These are phyloP conservation scores for Drosophila elegans DNA, from an alignment of 1,140 invertebrate species.

Conservation along the genomic window DNA sequence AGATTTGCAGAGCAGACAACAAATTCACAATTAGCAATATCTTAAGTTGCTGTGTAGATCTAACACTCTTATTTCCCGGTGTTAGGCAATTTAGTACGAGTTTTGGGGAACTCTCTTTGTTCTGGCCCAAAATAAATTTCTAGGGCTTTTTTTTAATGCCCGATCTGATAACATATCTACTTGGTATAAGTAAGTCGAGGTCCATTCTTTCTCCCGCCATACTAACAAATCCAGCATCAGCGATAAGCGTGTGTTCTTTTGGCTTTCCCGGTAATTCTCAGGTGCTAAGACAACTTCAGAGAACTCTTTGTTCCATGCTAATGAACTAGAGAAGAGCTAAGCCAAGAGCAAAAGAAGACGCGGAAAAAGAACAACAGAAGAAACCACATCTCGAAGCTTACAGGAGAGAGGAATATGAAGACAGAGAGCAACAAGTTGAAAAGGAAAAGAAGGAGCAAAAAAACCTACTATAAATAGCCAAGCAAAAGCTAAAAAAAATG, in stretches of 20 bases:
- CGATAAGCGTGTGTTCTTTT: slow-evolving; percentile 12
- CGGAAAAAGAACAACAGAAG: slow-evolving; percentile 1
- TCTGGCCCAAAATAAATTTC: slow-evolving; percentile 2
- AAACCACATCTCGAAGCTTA: slow-evolving; percentile 10
- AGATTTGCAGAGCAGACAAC: not conserved
- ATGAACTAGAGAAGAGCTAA: slow-evolving; percentile 25
- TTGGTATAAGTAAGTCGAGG: not conserved
- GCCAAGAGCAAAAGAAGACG: not conserved
- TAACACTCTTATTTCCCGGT: slow-evolving; percentile 10
- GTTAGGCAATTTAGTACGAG: not conserved
- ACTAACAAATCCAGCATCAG: slow-evolving; percentile 16
- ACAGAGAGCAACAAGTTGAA: slow-evolving; percentile 23
- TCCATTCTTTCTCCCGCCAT: slow-evolving; percentile 7
- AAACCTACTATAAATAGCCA: slow-evolving; percentile 40
- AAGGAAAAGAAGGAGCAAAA: slow-evolving; percentile 18
- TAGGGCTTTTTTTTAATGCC: slow-evolving; percentile 10
- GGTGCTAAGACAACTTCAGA: slow-evolving; percentile 19
- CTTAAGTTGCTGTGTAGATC: not conserved
- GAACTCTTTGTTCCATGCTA: slow-evolving; percentile 44
- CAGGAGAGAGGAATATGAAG: not conserved
- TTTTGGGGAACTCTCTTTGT: not conserved
- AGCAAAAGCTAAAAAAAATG: slow-evolving; percentile 4
- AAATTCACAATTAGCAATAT: not conserved
- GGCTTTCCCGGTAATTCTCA: slow-evolving; percentile 24
- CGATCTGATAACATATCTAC: slow-evolving; percentile 27